Evolutionary conservation across 2,113 vertebrate species (phyloP).

Genomic region (Petrocephalus microphthalmus): DNA sequence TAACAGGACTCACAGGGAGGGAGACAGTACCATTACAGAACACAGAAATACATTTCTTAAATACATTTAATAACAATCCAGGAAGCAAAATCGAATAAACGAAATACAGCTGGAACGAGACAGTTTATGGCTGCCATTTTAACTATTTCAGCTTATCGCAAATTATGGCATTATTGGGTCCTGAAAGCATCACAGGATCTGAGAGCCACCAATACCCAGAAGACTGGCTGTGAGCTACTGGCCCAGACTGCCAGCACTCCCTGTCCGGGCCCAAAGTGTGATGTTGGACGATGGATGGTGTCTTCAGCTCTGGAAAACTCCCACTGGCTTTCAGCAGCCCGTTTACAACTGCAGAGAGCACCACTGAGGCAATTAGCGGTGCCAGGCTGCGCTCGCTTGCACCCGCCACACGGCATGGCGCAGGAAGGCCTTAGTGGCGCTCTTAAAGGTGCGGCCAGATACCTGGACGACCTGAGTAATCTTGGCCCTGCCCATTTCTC

Average conservation of each 20-base stretch:
- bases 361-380: background rate
- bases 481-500: too few species aligned
- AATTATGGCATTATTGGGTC: background rate
- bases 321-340: background rate
- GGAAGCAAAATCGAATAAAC: too few species aligned
- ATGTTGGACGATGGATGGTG: background rate
- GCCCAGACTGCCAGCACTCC: background rate
- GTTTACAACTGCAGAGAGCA: background rate
- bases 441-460: background rate
- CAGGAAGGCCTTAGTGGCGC: background rate
- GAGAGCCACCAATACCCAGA: background rate
- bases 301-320: background rate
- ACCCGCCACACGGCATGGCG: background rate
- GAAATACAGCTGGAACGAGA: background rate
- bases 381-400: background rate
- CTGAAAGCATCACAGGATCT: background rate
- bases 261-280: background rate
- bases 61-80: too few species aligned
- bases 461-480: too few species aligned
- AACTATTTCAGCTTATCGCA: background rate
- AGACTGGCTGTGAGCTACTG: too few species aligned
- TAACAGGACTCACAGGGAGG: too few species aligned
- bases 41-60: background rate
- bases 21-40: background rate
- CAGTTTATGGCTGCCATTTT: background rate